Base-by-base conservation (phyloP, 1,140 invertebrate species). In the Bombus superbus region DNA sequence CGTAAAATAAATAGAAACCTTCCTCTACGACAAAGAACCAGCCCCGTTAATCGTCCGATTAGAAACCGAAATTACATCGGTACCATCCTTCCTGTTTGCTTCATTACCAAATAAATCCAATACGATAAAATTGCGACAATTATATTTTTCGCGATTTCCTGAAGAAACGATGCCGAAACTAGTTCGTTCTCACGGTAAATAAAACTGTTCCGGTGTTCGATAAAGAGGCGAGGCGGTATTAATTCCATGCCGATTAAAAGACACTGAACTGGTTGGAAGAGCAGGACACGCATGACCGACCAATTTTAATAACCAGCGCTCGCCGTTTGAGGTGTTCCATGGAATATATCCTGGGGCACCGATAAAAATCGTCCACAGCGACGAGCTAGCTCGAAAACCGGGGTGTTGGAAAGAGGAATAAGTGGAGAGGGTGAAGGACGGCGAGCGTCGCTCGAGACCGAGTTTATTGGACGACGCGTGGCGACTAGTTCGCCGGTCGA, bases 381-480 rank as follows among this genome's bases (percentile, higher is more conserved):
- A 44, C n/a, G 15, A 32, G 32, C 22, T 15, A 28, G 42, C n/a
- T 44, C 40, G 40, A 57, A 59, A 57, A 40, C 28, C 74, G 35
- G 35, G 8, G n/a, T 13, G 62, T n/a, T 35, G 68, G n/a, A 10
- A 38, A 28, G 38, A 25, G 68, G 35, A 40, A 25, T 11, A 13
- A 18, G 68, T 13, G 25, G 68, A 8, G n/a, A 10, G 42, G 8
- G 38, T 1, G 57, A 11, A 35, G 57, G 9, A 59, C 15, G 59
- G 13, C 38, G 13, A 77, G 13, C 35, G 74, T 76, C 74, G 74
- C 40, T 75, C 73, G 47, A 57, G 57, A 57, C 38, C 47, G 69
- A 40, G 69, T 81, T 81, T 81, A 73, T 81, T 71, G 80, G 68
- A 59, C 47, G 69, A 57, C 47, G 66, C 69, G 69, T 59, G 79